These are phyloP conservation scores for Aselliscus stoliczkanus DNA, from an alignment of 2,797 vertebrate species.

Conservation along the genomic window DNA sequence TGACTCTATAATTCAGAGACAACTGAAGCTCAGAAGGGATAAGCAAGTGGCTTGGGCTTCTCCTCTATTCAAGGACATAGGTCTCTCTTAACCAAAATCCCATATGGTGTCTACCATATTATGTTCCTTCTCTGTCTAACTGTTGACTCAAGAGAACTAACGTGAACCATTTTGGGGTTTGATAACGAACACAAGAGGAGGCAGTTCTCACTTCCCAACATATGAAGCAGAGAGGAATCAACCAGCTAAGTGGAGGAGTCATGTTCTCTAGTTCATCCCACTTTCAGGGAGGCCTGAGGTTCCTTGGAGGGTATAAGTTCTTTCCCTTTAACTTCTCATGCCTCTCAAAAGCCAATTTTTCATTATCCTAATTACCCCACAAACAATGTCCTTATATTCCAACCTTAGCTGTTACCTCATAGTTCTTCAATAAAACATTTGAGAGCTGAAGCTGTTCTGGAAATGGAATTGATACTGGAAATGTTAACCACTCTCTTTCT, in stretches of 20 bases:
- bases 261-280: not conserved
- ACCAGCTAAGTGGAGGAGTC: not conserved
- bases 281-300: not conserved
- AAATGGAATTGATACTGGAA: not conserved
- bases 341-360: not conserved
- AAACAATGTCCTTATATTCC: not conserved
- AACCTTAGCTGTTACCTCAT: not conserved
- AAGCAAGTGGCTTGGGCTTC: not conserved
- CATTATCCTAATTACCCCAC: not conserved
- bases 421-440: not conserved
- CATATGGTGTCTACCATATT: not conserved
- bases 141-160: not conserved
- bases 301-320: not conserved
- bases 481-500: not conserved
- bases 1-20: not conserved
- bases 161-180: not conserved
- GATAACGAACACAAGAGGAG: not conserved
- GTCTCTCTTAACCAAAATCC: not conserved
- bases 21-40: not conserved
- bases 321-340: not conserved
- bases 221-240: not conserved
- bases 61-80: not conserved
- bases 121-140: not conserved
- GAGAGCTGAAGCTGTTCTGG: not conserved
- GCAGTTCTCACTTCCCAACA: not conserved